Conservation (phyloP, 2,797 vertebrate genomes). For the Clarias platycephalus region DNA sequence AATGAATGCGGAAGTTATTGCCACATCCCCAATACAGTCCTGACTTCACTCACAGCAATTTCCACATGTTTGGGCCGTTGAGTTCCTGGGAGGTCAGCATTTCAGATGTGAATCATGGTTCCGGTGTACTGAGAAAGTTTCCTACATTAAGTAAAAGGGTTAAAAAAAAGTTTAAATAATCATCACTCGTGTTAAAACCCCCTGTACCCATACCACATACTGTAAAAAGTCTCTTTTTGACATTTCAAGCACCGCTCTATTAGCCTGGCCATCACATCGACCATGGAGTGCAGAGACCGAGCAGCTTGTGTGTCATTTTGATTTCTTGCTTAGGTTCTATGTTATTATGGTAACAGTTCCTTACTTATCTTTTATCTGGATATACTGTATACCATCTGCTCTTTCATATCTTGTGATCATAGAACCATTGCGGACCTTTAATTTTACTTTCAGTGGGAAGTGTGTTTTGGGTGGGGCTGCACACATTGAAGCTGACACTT, state of each 20-base stretch:
- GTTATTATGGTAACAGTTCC: background rate
- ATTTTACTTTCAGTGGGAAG: background rate
- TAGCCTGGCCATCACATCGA: conserved; percentile 3
- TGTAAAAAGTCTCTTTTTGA: too few species aligned
- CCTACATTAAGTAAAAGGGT: background rate
- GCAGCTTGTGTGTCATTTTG: conserved; percentile 6
- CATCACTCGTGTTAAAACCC: background rate
- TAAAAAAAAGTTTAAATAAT: background rate
- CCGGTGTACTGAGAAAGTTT: too few species aligned
- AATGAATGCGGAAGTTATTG: too few species aligned
- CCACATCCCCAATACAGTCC: too few species aligned
- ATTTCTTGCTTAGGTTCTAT: background rate
- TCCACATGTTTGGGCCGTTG: too few species aligned
- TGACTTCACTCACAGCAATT: too few species aligned
- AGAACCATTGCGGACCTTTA: conserved; percentile 4
- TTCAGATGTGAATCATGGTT: too few species aligned
- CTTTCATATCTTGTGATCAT: background rate
- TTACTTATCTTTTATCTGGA: conserved; percentile 15
- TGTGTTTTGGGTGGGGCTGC: background rate
- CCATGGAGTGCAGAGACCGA: conserved; percentile 53
- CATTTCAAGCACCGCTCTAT: background rate
- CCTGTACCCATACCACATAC: background rate
- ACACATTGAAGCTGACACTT: background rate
- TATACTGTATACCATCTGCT: conserved; percentile 6
- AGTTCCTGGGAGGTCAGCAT: too few species aligned